Conservation (phyloP, 2,888 invertebrate species). For the Amphiduros pacificus region DNA sequence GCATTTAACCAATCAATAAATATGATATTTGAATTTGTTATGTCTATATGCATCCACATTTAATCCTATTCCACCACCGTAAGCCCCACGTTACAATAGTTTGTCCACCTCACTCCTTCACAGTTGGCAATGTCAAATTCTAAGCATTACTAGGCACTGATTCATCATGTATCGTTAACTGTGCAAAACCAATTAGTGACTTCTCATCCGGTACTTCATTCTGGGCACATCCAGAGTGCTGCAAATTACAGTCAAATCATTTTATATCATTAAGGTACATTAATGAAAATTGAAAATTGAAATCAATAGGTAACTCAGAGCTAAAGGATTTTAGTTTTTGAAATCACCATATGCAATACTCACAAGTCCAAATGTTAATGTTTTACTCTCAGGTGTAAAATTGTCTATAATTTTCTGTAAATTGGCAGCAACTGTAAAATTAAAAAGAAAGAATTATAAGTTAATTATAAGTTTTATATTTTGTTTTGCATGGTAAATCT, state of each 20-base stretch:
- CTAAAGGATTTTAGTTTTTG: too few species aligned
- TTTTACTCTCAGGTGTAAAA: conserved; percentile 61
- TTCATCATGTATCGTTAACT: conserved; percentile 70
- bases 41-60: too few species aligned
- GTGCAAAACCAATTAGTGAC: conserved; percentile 93
- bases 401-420: conserved; percentile 86
- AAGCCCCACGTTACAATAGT: too few species aligned
- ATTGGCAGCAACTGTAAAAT: conserved; percentile 77
- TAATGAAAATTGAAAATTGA: background rate
- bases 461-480: background rate
- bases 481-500: background rate
- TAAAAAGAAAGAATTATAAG: background rate
- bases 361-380: conserved; percentile 85
- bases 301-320: background rate
- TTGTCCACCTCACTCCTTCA: too few species aligned
- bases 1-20: too few species aligned
- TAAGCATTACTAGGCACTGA: too few species aligned
- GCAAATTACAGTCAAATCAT: conserved; percentile 22
- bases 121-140: too few species aligned
- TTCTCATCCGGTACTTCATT: conserved; percentile 91
- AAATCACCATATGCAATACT: conserved; percentile 44
- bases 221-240: conserved; percentile 64
- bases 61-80: too few species aligned
- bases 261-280: background rate
- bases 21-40: too few species aligned